A percentile compares a stretch with the other conserved stretches of the same genome.
phyloP scores from a whole-genome alignment of 1,140 invertebrate species.

The Psix sp. region DNA sequence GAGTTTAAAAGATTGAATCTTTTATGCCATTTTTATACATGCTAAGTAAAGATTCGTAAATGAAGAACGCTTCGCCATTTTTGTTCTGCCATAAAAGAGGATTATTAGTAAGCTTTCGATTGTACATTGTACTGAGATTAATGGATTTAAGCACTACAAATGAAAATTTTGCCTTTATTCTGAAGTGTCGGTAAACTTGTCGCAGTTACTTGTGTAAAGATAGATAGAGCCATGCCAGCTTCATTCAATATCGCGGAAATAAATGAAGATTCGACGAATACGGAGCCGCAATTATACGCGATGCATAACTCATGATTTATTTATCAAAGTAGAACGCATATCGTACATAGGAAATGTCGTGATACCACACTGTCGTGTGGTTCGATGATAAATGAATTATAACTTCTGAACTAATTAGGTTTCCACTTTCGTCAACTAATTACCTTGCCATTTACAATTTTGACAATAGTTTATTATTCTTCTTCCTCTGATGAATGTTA shows the following conservation, averaged over 20 bases:
- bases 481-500: slow-evolving; percentile 30
- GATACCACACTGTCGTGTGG: slow-evolving; percentile 38
- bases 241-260: slow-evolving; percentile 8
- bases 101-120: slow-evolving; percentile 1
- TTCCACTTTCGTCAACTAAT: slow-evolving; percentile 52
- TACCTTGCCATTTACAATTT: slow-evolving; percentile 47
- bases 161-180: slow-evolving; percentile 2
- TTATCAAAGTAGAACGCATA: slow-evolving; percentile 30
- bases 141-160: not conserved
- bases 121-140: not conserved
- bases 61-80: not conserved
- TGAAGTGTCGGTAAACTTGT: no score
- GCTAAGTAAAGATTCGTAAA: slow-evolving; percentile 1
- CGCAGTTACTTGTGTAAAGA: no score
- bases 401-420: slow-evolving; percentile 56
- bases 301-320: slow-evolving; percentile 48
- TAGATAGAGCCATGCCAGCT: no score
- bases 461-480: slow-evolving; percentile 50
- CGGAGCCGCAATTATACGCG: slow-evolving; percentile 25
- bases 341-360: slow-evolving; percentile 28
- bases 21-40: not conserved
- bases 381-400: slow-evolving; percentile 60
- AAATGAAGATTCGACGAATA: slow-evolving; percentile 34
- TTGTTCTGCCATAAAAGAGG: not conserved
- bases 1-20: not conserved